phyloP scores from a whole-genome alignment of 2,888 invertebrate genomes.

The Adineta ricciae region DNA sequence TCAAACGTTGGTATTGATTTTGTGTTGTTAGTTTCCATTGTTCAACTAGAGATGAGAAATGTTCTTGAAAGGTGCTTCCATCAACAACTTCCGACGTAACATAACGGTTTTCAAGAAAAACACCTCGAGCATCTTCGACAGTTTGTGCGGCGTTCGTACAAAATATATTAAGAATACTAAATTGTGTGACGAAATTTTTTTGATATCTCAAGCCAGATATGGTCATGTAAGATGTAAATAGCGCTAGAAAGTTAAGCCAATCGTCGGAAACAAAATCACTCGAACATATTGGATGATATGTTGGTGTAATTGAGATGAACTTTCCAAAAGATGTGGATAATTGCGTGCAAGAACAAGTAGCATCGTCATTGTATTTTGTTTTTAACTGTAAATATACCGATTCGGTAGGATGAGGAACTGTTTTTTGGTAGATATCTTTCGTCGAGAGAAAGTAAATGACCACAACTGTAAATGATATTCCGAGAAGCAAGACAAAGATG shows the following conservation, averaged over 20 bases:
- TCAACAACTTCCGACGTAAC: background rate
- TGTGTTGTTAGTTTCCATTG: background rate
- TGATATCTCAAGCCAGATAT: background rate
- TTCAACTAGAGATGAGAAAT: background rate
- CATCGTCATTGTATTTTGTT: background rate
- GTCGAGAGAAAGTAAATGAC: background rate
- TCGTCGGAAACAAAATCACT: background rate
- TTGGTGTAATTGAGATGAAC: background rate
- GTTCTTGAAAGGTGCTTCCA: background rate
- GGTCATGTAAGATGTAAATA: no score
- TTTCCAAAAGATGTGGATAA: background rate
- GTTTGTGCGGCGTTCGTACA: background rate
- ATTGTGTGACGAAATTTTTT: background rate
- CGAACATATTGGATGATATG: background rate
- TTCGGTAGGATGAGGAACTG: background rate
- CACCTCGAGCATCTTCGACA: background rate
- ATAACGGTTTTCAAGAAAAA: background rate
- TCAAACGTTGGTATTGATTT: background rate
- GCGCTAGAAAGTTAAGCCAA: background rate
- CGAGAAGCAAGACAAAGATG: background rate
- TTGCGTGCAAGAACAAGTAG: background rate
- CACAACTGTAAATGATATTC: background rate
- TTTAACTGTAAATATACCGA: background rate
- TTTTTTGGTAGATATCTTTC: background rate
- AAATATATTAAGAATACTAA: background rate